Evolutionary conservation across 1,140 invertebrate species (phyloP).

Genomic region (Diprion similis): DNA sequence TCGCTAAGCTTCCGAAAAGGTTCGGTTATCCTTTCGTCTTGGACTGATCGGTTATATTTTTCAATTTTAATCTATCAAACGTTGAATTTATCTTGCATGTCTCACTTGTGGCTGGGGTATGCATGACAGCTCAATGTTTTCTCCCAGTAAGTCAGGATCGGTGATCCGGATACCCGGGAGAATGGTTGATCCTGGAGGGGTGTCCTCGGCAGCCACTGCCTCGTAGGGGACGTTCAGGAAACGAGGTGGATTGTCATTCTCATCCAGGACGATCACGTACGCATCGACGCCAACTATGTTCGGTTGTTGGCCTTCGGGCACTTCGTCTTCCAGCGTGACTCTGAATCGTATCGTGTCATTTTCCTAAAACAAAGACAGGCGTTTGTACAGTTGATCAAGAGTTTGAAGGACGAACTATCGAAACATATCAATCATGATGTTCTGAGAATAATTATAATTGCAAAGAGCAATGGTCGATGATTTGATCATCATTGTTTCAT

Average conservation of each 20-base stretch:
- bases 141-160: constrained; percentile 81
- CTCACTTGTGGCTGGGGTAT: constrained; percentile 62
- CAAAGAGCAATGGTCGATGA: too few species aligned
- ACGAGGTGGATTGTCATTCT: constrained; percentile 86
- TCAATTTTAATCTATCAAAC: too few species aligned
- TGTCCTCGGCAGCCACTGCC: constrained; percentile 79
- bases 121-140: constrained; percentile 81
- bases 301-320: constrained; percentile 70
- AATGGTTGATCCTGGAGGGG: constrained; percentile 75
- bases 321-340: constrained; percentile 80
- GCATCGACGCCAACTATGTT: constrained; percentile 81
- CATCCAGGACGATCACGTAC: constrained; percentile 84
- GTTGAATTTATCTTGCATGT: neutral
- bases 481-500: too few species aligned
- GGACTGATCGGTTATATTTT: too few species aligned
- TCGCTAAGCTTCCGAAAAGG: too few species aligned
- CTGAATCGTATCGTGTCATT: constrained; percentile 78
- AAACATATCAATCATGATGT: too few species aligned
- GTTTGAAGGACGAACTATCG: too few species aligned
- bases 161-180: constrained; percentile 75
- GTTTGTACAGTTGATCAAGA: too few species aligned
- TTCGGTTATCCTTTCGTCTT: too few species aligned
- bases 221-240: constrained; percentile 83
- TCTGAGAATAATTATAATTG: too few species aligned
- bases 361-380: constrained; percentile 62